phyloP scores from a whole-genome alignment of 1,140 invertebrate genomes.

The Drosophila bipectinata region DNA sequence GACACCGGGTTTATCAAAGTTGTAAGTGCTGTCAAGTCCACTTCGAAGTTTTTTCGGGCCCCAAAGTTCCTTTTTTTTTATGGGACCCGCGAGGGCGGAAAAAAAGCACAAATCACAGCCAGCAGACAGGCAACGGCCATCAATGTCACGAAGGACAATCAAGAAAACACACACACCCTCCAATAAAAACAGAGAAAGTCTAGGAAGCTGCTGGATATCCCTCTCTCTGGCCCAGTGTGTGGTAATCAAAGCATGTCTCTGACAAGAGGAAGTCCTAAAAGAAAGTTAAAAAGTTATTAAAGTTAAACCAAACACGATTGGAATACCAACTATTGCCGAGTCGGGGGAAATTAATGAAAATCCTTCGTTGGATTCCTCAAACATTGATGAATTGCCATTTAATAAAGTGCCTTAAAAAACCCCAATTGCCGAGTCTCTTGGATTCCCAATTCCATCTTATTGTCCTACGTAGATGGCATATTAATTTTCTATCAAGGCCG shows the following conservation, averaged over 20 bases:
- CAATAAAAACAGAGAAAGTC: background rate
- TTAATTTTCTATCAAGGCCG: conserved; percentile 44
- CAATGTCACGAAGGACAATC: conserved; percentile 71
- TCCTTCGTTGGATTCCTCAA: background rate
- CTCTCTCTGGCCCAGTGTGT: conserved; percentile 40
- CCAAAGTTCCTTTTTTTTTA: conserved; percentile 34
- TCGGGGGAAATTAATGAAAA: conserved; percentile 14
- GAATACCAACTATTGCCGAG: conserved; percentile 63
- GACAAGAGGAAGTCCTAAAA: conserved; percentile 58
- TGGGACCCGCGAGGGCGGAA: conserved; percentile 14
- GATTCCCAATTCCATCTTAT: conserved; percentile 42
- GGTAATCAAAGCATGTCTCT: conserved; percentile 74
- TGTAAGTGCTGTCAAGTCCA: conserved; percentile 57
- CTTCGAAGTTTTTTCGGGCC: conserved; percentile 30
- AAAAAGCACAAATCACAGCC: conserved; percentile 66
- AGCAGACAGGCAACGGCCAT: conserved; percentile 50
- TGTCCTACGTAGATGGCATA: conserved; percentile 37
- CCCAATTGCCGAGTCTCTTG: conserved; percentile 20
- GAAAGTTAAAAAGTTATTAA: conserved; percentile 80
- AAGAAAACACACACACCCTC: conserved; percentile 26
- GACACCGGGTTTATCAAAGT: conserved; percentile 40
- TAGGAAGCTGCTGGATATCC: background rate
- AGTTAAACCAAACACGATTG: conserved; percentile 74
- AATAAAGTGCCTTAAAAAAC: conserved; percentile 5
- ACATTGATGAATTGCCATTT: conserved; percentile 35